These are phyloP conservation scores for Pseudotriccus pelzelni DNA, from an alignment of 2,797 vertebrate genomes.

Conservation along the genomic window DNA sequence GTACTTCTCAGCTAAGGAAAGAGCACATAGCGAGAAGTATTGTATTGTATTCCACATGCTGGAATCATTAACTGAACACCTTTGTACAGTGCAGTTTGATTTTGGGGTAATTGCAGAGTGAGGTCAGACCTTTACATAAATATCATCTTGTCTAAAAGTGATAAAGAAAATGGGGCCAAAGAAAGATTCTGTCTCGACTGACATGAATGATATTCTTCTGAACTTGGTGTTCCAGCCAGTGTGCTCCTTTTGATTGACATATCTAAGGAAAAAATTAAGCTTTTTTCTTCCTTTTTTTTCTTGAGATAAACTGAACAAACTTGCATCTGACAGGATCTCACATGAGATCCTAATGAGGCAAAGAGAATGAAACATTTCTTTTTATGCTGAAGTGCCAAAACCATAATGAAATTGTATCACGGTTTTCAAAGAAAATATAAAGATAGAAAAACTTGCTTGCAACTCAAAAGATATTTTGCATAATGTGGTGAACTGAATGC, in stretches of 20 bases:
- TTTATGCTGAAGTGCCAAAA: background rate
- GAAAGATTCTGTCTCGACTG: background rate
- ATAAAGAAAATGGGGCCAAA: background rate
- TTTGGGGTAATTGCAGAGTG: background rate
- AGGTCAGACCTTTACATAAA: background rate
- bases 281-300: background rate
- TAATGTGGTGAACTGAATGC: background rate
- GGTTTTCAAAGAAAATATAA: background rate
- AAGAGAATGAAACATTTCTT: background rate
- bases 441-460: background rate
- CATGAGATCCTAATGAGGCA: constrained; percentile 13
- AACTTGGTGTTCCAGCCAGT: background rate
- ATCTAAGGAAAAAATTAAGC: background rate
- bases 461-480: background rate
- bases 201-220: constrained; percentile 11
- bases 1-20: background rate
- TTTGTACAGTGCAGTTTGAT: background rate
- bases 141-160: background rate
- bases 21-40: background rate
- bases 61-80: background rate
- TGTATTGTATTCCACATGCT: background rate
- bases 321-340: constrained; percentile 4
- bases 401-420: background rate
- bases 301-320: constrained; percentile 7
- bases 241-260: background rate